These are phyloP conservation scores for Brotula barbata DNA, from an alignment of 2,797 vertebrate species.

Conservation along the genomic window DNA sequence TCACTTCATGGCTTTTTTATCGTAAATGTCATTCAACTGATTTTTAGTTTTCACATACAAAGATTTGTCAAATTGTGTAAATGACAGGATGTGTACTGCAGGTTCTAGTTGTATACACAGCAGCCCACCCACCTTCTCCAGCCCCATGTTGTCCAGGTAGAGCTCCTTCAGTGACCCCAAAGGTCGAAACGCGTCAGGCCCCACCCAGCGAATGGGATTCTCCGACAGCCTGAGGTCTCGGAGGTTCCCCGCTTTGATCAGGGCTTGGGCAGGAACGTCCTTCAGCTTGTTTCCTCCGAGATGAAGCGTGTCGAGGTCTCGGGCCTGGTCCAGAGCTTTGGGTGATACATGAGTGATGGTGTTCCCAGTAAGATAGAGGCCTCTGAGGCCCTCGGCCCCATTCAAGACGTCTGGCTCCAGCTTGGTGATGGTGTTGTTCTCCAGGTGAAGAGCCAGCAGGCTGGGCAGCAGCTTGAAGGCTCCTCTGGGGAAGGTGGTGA, in stretches of 20 bases:
- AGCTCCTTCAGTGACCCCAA: conserved; percentile 85
- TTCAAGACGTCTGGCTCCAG: conserved; percentile 75
- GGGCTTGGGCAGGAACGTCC: conserved; percentile 82
- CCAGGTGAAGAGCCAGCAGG: conserved; percentile 88
- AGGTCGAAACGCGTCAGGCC: conserved; percentile 75
- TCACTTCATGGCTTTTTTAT: no score
- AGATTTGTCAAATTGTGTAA: no score
- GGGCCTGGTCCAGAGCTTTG: conserved; percentile 74
- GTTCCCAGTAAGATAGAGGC: conserved; percentile 86
- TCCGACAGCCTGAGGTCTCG: conserved; percentile 84
- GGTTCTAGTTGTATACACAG: no score
- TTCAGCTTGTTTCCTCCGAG: conserved; percentile 85
- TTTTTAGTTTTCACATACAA: no score
- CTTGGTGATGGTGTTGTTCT: conserved; percentile 82
- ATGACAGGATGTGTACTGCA: no score
- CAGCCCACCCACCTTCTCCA: conserved; percentile 80
- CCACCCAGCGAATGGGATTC: conserved; percentile 83
- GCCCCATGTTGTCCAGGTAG: conserved; percentile 86
- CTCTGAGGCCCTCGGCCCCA: conserved; percentile 74
- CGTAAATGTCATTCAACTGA: no score
- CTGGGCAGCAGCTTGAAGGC: conserved; percentile 83
- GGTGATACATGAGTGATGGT: conserved; percentile 73
- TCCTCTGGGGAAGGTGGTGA: conserved; percentile 78
- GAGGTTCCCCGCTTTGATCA: conserved; percentile 75
- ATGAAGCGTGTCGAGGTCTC: conserved; percentile 85